Conservation (phyloP, 2,888 invertebrate species). For the Agrilus cyanescens region DNA sequence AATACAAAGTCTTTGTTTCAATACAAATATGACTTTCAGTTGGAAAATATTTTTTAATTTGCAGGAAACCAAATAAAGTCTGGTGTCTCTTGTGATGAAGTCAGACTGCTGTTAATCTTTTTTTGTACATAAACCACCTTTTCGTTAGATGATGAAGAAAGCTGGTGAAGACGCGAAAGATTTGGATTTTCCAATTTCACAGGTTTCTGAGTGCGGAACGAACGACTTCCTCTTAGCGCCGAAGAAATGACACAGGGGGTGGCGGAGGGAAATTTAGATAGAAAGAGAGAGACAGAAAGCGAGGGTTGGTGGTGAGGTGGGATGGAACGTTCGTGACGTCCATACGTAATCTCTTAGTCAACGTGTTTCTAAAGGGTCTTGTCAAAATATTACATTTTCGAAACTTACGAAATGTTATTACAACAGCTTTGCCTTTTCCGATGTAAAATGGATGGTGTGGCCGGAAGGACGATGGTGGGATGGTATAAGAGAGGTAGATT, state of each 20-base stretch:
- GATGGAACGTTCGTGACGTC: constrained; percentile 18
- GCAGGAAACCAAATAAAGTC: too few species aligned
- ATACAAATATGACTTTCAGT: too few species aligned
- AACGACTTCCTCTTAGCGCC: constrained; percentile 29
- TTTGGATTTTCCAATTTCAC: constrained; percentile 37
- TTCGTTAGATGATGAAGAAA: background rate
- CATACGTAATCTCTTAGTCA: constrained; percentile 22
- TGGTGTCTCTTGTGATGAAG: too few species aligned
- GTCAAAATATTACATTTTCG: constrained; percentile 26
- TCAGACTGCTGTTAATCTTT: too few species aligned
- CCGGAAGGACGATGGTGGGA: too few species aligned
- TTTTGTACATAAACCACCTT: too few species aligned
- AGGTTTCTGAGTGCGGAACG: constrained; percentile 33
- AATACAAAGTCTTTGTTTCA: too few species aligned
- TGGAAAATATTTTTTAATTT: too few species aligned
- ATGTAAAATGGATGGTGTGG: constrained; percentile 4
- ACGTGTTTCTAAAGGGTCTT: constrained; percentile 25
- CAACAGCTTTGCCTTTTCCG: constrained; percentile 18
- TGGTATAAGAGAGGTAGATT: too few species aligned
- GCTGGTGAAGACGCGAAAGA: background rate
- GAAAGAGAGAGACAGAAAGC: constrained; percentile 9
- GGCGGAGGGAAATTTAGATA: constrained; percentile 1
- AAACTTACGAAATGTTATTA: constrained; percentile 19
- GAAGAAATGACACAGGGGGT: constrained; percentile 12
- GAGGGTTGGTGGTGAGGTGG: constrained; percentile 11